phyloP scores from a whole-genome alignment of 2,113 vertebrate genomes.

The Hemicordylus capensis region DNA sequence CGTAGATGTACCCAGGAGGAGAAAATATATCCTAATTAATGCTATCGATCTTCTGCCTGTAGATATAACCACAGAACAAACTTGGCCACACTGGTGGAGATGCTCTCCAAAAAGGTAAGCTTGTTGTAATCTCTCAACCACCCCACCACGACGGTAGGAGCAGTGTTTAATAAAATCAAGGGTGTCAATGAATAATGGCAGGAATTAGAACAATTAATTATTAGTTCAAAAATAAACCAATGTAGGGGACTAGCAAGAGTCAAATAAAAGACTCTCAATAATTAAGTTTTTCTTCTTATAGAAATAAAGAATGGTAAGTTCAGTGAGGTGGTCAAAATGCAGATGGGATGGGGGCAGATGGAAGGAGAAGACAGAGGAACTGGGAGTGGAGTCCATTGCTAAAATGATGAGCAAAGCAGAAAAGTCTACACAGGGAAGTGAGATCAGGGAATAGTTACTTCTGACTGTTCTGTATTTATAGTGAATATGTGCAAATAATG shows the following conservation, averaged over 20 bases:
- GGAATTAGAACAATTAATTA: not conserved
- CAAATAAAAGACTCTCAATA: not conserved
- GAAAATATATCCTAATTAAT: constrained; percentile 53
- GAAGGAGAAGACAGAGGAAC: not conserved
- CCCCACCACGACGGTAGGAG: not conserved
- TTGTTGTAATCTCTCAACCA: not conserved
- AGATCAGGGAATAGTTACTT: not conserved
- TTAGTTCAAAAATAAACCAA: not conserved
- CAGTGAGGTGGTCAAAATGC: not conserved
- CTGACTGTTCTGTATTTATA: not conserved
- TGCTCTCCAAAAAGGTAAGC: not conserved
- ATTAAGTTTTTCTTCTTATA: too few species aligned
- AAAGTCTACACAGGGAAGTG: too few species aligned
- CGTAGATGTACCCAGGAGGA: constrained; percentile 36
- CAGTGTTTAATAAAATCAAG: not conserved
- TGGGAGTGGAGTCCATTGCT: not conserved
- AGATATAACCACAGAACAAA: constrained; percentile 29
- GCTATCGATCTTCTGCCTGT: constrained; percentile 49
- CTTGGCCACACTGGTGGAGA: constrained; percentile 11
- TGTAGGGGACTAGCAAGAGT: not conserved
- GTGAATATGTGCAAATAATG: not conserved
- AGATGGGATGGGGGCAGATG: too few species aligned
- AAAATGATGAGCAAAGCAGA: not conserved
- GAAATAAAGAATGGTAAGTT: not conserved
- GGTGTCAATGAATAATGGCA: not conserved